Evolutionary conservation across 2,113 vertebrate genomes (phyloP).

Genomic region (Callorhinus ursinus): DNA sequence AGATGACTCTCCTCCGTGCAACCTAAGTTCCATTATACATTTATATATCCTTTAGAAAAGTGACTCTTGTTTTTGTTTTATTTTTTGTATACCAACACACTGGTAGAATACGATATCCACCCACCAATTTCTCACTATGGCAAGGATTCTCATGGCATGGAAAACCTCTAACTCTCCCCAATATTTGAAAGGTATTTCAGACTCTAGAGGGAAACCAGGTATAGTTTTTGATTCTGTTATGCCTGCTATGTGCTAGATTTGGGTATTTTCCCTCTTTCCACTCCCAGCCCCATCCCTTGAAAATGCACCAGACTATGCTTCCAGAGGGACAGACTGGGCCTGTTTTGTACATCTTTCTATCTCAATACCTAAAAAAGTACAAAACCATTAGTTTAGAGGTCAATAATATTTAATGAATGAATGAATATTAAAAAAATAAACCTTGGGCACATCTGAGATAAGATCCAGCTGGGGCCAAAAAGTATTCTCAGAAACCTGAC

Average conservation of each 20-base stretch:
- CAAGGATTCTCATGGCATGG: not conserved
- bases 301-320: not conserved
- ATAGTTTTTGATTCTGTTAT: not conserved
- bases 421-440: not conserved
- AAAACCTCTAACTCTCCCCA: not conserved
- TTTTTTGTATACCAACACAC: not conserved
- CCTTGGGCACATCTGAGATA: not conserved
- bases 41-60: not conserved
- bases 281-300: rapidly evolving
- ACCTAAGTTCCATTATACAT: not conserved
- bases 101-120: not conserved
- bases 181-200: not conserved
- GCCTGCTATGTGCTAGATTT: not conserved
- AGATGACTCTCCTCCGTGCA: not conserved
- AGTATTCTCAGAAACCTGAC: not conserved
- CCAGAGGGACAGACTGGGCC: not conserved
- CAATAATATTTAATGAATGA: not conserved
- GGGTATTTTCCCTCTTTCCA: not conserved
- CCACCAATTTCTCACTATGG: not conserved
- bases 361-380: not conserved
- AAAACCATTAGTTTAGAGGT: not conserved
- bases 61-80: not conserved
- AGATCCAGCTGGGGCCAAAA: not conserved
- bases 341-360: not conserved
- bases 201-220: not conserved